These are phyloP conservation scores for Tipula helvola DNA, from an alignment of 2,888 invertebrate genomes.

Conservation along the genomic window DNA sequence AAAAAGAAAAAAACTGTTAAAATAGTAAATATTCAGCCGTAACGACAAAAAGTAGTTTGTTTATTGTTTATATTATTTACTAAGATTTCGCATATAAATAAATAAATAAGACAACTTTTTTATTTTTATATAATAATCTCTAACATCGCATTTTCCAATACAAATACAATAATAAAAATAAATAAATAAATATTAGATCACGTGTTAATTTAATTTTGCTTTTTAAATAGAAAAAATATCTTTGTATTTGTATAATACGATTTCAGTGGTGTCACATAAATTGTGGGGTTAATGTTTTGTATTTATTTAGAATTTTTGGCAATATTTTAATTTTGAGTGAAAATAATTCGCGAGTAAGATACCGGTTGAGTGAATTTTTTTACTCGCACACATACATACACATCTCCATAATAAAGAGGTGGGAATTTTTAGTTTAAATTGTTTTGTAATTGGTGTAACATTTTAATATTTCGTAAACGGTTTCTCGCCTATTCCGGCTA, in stretches of 20 bases:
- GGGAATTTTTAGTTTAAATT: background rate
- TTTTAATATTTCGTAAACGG: background rate
- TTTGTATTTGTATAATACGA: background rate
- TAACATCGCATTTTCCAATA: conserved; percentile 7
- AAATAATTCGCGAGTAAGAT: no score
- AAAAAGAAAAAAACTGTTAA: background rate
- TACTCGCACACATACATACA: background rate
- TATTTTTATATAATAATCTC: background rate
- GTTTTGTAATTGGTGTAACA: background rate
- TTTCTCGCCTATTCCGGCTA: background rate
- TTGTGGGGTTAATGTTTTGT: background rate
- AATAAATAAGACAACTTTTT: background rate
- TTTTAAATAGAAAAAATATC: background rate
- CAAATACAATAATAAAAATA: conserved; percentile 4
- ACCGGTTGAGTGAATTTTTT: background rate
- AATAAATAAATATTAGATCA: conserved; percentile 9
- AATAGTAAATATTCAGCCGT: background rate
- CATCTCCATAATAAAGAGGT: background rate
- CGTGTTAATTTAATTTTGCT: conserved; percentile 9
- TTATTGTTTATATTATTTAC: background rate
- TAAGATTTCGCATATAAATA: background rate
- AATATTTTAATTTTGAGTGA: background rate
- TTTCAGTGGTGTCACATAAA: background rate
- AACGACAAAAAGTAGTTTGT: background rate
- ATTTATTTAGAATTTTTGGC: background rate